Base-by-base conservation (phyloP, 1,140 invertebrate species). In the Drosophila tsacasi region DNA sequence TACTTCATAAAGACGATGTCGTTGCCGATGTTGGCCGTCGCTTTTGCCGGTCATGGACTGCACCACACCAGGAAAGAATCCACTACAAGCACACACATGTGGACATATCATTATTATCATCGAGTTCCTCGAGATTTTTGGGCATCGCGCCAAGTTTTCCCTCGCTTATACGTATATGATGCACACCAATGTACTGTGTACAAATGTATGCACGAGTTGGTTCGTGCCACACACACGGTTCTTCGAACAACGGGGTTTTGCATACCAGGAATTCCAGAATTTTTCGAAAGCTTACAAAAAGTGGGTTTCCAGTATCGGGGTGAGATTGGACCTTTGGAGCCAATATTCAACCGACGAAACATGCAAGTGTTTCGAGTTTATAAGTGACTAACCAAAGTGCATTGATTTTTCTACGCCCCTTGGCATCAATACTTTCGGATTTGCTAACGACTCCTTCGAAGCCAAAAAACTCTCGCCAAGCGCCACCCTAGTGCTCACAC, bases 1-100 rank as follows among this genome's bases (percentile, higher is more conserved):
- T 87, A 80, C 83, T 89, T 87, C 83, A 87, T 89, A 81, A 87
- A 83, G 54, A 77, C 62, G 42, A 75, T 74, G 75, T 83, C 69
- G 82, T 69, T 72, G 75, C 30, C 65, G 60, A 32, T 37, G 60
- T 35, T 63, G 49, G 27, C 25, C 27, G 62, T 13, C 37, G 64
- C 65, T 77, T 78, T 58, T 71, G 83, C 83, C 83, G 83, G 83
- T 89, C 81, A 83, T 83, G 79, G 83, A 82, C 81, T 64, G 72
- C 60, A 66, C 58, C 37, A 80, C 52, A 81, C 52, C 42, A 67
- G 46, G 37, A 49, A 68, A 66, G 65, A 63, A 64, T 62, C 65
- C 54, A 19, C 63, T 21, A 50, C 52, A 58, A 15, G 27, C 39
- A 66, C 54, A 47, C 49, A 68, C 13, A 67, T 52, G 19, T 46